Conservation (phyloP, 2,113 vertebrate species). For the Plecturocebus donacophilus region DNA sequence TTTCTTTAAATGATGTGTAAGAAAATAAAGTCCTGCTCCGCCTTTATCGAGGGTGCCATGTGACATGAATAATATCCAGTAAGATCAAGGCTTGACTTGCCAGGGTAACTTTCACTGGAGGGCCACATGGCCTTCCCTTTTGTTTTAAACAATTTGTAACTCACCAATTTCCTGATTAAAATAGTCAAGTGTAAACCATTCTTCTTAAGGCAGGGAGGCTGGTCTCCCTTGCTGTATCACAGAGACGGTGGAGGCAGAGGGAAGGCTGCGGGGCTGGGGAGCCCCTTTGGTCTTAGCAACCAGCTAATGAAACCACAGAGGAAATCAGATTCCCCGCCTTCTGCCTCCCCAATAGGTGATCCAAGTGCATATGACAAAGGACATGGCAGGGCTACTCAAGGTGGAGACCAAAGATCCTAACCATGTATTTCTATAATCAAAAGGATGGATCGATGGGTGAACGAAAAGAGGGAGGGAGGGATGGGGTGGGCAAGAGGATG, state of each 20-base stretch:
- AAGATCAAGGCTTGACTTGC: rapidly evolving
- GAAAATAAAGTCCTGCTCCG: neutral
- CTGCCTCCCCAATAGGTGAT: rapidly evolving
- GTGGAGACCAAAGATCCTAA: neutral
- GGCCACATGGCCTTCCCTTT: no score
- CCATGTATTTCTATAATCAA: rapidly evolving
- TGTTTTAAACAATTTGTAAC: neutral
- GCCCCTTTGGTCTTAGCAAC: neutral
- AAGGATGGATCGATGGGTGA: neutral
- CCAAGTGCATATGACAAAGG: neutral
- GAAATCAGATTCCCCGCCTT: neutral
- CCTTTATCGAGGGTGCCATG: rapidly evolving
- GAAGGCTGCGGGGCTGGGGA: no score
- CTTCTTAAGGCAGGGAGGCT: neutral
- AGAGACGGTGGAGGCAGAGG: neutral
- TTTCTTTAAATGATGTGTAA: neutral
- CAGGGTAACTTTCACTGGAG: rapidly evolving
- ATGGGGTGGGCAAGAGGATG: neutral
- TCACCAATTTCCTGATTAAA: neutral
- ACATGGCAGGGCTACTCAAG: rapidly evolving
- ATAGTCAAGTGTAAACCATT: neutral
- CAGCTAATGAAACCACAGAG: neutral
- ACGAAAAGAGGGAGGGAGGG: neutral
- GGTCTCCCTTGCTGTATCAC: rapidly evolving
- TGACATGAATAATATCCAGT: rapidly evolving